These are phyloP conservation scores for Riparia riparia DNA, from an alignment of 2,113 vertebrate species.

Conservation along the genomic window DNA sequence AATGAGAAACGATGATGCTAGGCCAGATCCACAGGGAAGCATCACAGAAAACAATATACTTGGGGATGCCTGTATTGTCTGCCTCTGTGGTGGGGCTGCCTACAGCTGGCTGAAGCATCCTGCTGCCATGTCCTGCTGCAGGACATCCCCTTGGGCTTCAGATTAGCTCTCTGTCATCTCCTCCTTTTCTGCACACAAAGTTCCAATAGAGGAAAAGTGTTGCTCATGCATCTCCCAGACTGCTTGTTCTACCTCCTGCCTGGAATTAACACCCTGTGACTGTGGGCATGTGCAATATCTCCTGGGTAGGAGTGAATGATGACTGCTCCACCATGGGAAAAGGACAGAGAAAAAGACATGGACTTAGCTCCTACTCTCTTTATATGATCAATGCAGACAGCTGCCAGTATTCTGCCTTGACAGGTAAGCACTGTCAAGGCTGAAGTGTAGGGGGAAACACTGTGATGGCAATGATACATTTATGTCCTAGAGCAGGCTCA, in stretches of 20 bases:
- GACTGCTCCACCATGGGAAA: background rate
- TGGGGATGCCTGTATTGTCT: background rate
- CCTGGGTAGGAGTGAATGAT: background rate
- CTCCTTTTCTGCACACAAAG: background rate
- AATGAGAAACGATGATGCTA: background rate
- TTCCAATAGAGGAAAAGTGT: background rate
- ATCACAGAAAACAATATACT: background rate
- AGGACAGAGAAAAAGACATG: background rate
- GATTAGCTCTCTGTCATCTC: background rate
- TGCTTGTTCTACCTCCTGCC: background rate
- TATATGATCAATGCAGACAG: background rate
- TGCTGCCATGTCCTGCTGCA: background rate
- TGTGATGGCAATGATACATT: background rate
- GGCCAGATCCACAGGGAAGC: background rate
- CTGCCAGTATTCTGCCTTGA: background rate
- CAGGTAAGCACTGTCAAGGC: background rate
- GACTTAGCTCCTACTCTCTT: background rate
- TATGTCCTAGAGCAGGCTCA: rapidly evolving
- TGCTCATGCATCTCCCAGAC: background rate
- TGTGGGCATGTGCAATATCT: background rate
- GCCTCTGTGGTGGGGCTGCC: background rate
- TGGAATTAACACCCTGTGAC: background rate
- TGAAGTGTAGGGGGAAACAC: background rate
- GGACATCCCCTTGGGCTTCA: background rate
- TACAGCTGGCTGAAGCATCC: background rate